Base-by-base conservation (phyloP, 2,797 vertebrate genomes). In the Arctocebus calabarensis region DNA sequence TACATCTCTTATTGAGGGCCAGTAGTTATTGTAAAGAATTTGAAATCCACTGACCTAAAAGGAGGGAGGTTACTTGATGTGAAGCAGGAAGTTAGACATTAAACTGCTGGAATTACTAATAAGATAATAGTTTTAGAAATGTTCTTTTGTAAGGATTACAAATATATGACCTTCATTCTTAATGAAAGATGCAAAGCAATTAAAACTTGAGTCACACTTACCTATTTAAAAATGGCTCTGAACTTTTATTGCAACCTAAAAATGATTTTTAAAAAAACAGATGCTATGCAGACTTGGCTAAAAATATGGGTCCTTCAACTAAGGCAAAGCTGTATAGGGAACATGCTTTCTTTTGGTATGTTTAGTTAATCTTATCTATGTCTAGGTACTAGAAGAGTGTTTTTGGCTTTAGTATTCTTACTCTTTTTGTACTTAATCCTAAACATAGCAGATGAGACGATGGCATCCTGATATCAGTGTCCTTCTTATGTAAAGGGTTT, bases 211-310 rank as follows among this genome's bases (percentile, higher is more conserved):
- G 68, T 70, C 68, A 70, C 9, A 66, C 82, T 91, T 32, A 34
- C 64, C 16, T n/a, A 94, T 43, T 91, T 84, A 70, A 91, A 91
- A 96, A 73, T 81, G 20, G 25, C 27, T 13, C 37, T 27, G 73
- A 57, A 64, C 66, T 93, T 93, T 87, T 79, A 86, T 68, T 86
- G 62, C 37, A 75, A 71, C 48, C 6, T 71, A 73, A 64, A n/a
- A 83, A 68, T 71, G 62, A 62, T 81, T 96, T 96, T 84, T 13
- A 94, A 84, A 78, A 55, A 91, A 87, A 64, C 20, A 55, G 48
- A 52, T 52, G 48, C 27, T 90, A 25, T 22, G 64, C 52, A 90
- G 29, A 61, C 43, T 61, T 91, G 64, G 55, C 84, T 94, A n/a
- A 83, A 88, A 92, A 55, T 84, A 32, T 34, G 16, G 73, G 12